Percentiles rank a stretch among this genome's conserved stretches.
Evolutionary conservation across 2,797 vertebrate species (phyloP).

Genomic region (Avahi laniger): DNA sequence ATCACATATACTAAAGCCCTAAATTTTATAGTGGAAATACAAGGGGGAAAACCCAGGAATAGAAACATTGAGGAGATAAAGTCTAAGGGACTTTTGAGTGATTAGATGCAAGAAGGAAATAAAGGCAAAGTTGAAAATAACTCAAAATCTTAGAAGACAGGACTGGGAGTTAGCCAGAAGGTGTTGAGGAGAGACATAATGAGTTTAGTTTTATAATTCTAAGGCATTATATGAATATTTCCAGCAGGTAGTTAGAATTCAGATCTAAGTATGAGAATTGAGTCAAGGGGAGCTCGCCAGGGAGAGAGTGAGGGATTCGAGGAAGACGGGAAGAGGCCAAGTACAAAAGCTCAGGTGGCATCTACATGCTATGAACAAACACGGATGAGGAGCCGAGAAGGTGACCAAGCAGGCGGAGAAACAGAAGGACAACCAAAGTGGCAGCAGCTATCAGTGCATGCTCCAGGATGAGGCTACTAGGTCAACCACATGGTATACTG

Average conservation of each 20-base stretch:
- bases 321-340: neutral
- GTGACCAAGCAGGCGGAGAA: neutral
- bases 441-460: neutral
- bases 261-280: constrained; percentile 38
- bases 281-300: neutral
- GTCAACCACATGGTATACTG: neutral
- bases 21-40: neutral
- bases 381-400: neutral
- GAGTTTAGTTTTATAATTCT: constrained; percentile 22
- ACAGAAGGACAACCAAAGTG: neutral
- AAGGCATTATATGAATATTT: neutral
- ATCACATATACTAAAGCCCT: constrained; percentile 10
- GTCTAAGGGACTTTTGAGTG: neutral
- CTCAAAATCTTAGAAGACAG: constrained; percentile 28
- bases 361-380: neutral
- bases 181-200: neutral
- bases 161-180: neutral
- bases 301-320: neutral
- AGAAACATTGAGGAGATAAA: neutral
- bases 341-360: neutral
- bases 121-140: constrained; percentile 47
- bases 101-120: neutral
- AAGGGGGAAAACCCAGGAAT: neutral
- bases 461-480: neutral
- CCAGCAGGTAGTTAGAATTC: constrained; percentile 6